Base-by-base conservation (phyloP, 2,888 invertebrate genomes). In the Himalopsyche anomala region DNA sequence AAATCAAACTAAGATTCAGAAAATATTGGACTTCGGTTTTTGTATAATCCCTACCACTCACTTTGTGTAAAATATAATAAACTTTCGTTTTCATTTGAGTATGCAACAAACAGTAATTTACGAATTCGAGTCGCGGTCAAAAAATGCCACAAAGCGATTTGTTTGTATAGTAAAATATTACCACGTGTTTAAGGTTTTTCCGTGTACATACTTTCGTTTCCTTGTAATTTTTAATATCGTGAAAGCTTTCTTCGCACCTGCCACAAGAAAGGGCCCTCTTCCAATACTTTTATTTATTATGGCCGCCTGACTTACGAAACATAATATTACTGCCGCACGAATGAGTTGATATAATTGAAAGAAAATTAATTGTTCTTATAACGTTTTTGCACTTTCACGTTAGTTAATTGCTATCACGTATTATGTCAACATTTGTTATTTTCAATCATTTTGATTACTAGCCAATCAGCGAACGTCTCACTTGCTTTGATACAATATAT, bases 261-360 rank as follows among this genome's bases (percentile, higher is more conserved):
- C 19, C 28, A 8, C 28, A 28, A 19, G 62, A 17, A 62, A 15
- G 51, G 51, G 62, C 62, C 62, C 2, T 62, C 28, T 62, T 8
- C 62, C 62, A 62, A 62, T 62, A 62, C 62, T 19, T 19, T 62
- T 62, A 62, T 62, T 62, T 62, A 62, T 62, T 62, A 19, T 62
- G 8, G 28, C 62, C 62, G 62, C 19, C 5, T 62, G 11, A 62
- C 19, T 62, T 62, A 19, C 62, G 28, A 62, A 62, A 62, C 62
- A 8, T 2, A 6, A 62, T 11, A 11, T 62, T 9, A 19, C 62
- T 9, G 1, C n/a, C 6, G 4, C 28, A 62, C 19, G 28, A 62
- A 62, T 62, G 15, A n/a, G 28, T 19, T 62, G 62, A 3, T 28
- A 5, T 62, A 62, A 62, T 62, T 62, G 62, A 62, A 62, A 40